Evolutionary conservation across 2,888 invertebrate genomes (phyloP), one percentile per base, ranked within the genome.

Genomic region (Euzetes globulus): DNA sequence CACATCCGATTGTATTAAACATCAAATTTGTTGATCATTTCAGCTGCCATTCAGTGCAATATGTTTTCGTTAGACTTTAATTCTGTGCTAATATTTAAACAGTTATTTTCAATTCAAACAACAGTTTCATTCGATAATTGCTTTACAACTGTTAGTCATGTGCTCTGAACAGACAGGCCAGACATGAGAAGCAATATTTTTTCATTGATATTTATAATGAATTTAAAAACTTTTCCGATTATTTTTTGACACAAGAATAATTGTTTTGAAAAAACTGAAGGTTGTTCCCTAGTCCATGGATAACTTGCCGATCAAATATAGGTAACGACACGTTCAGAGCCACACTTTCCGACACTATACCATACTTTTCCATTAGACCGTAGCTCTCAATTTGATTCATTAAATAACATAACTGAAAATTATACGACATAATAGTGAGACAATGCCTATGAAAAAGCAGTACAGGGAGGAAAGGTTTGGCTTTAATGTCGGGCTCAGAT

Each of bases 11-110:
- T 9, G 13, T 47, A 47, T 17, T 47, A 15, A 11, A 47, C 47
- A 55, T 55, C 5, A n/a, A 55, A 19, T 55, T 50, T 17, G 50
- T 50, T 50, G 4, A 7, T 4, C n/a, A 55, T 55, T n/a, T 22
- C 55, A 55, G 55, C 55, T 55, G 55, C 55, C 55, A 55, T 55
- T 55, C 55, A 55, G n/a, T 50, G 15, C n/a, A n/a, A n/a, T 50
- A 19, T 55, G 9, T 55, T 11, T 55, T 55, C 19, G 25, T 55
- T 55, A 15, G 3, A 55, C n/a, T 22, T 19, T 19, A 55, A 22
- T 55, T 55, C 19, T 7, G n/a, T 9, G 22, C 17, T n/a, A 22
- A 22, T 55, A 6, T 55, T 55, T 55, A 19, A 55, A 22, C 25
- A 55, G 22, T 22, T 7, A 17, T 55, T 55, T 25, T 22, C 15